A percentile compares a stretch with the other conserved stretches of the same genome.
Conservation (phyloP, 1,140 invertebrate genomes). For the Drosophila fuyamai region DNA sequence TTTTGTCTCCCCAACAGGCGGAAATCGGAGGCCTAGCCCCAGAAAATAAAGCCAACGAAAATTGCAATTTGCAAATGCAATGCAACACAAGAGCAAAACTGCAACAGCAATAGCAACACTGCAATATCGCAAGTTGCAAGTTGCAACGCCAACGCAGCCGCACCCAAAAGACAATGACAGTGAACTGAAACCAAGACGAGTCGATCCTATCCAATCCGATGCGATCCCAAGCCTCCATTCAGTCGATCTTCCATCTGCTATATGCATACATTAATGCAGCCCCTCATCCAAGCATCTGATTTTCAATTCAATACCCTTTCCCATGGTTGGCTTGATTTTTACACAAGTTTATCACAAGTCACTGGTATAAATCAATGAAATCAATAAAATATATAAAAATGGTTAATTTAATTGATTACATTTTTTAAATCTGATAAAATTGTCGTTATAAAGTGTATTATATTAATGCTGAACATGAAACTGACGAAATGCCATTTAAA, state of each 20-base stretch:
- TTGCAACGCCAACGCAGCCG: constrained; percentile 39
- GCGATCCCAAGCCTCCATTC: constrained; percentile 7
- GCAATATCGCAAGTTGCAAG: constrained; percentile 4
- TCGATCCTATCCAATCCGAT: not conserved
- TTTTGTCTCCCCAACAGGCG: constrained; percentile 42
- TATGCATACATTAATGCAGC: constrained; percentile 29
- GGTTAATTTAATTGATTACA: no score
- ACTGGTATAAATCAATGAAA: no score
- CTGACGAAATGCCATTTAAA: no score
- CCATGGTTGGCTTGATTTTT: not conserved
- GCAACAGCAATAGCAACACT: constrained; percentile 11
- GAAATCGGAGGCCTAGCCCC: constrained; percentile 48
- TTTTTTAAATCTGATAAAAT: no score
- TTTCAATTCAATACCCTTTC: constrained; percentile 15
- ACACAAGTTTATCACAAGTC: not conserved
- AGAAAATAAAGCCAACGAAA: constrained; percentile 9
- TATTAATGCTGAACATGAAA: no score
- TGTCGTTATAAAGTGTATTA: no score
- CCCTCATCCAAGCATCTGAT: not conserved
- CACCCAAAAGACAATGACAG: constrained; percentile 55
- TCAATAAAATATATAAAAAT: no score
- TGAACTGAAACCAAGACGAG: constrained; percentile 41
- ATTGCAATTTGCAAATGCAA: constrained; percentile 36
- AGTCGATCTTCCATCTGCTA: constrained; percentile 2
- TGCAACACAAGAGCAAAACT: constrained; percentile 11